phyloP scores from a whole-genome alignment of 2,113 vertebrate genomes.

The mouse (Mus musculus) region GRCm39 chr8:58011001-58011500 shows the following conservation, averaged over 20 bases:
- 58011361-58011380: too few relatives aligned
- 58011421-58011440: too few relatives aligned
- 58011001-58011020: not conserved
- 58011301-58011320: too few relatives aligned
- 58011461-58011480: too few relatives aligned
- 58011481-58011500: too few relatives aligned
- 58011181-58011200: not conserved
- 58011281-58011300: not conserved
- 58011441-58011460: too few relatives aligned
- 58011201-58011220: not conserved
- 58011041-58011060: not conserved
- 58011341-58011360: too few relatives aligned
- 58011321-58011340: too few relatives aligned
- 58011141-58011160: not conserved
- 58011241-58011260: not conserved
- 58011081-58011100: not conserved
- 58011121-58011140: not conserved
- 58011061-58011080: not conserved
- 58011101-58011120: not conserved
- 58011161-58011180: conserved; percentile 24
- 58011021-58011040: not conserved
- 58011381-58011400: too few relatives aligned
- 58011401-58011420: too few relatives aligned
- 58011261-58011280: not conserved
- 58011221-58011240: not conserved